phyloP scores from a whole-genome alignment of 2,888 invertebrate genomes.

The Erebia epiphron region DNA sequence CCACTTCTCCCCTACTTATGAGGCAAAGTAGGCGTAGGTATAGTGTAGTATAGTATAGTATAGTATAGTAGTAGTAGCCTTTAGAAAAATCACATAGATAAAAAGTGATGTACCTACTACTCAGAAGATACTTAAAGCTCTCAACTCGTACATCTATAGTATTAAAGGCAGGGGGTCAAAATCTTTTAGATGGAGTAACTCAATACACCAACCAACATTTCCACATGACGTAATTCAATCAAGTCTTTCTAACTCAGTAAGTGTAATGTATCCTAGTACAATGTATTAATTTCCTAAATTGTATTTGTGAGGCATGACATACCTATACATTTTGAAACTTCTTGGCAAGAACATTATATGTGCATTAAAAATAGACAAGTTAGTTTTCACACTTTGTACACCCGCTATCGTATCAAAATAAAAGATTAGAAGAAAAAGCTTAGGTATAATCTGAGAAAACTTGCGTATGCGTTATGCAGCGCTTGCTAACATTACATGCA shows the following conservation, averaged over 20 bases:
- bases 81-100: neutral
- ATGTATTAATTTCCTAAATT: neutral
- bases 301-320: neutral
- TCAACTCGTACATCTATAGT: constrained; percentile 23
- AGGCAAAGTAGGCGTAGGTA: too few relatives aligned
- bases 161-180: constrained; percentile 43
- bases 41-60: too few relatives aligned
- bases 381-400: too few relatives aligned
- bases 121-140: constrained; percentile 1
- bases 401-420: too few relatives aligned
- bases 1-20: too few relatives aligned
- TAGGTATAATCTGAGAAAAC: too few relatives aligned
- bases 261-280: constrained; percentile 9
- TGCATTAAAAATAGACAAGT: too few relatives aligned
- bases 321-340: too few relatives aligned
- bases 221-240: constrained; percentile 60
- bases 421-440: too few relatives aligned
- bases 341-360: too few relatives aligned
- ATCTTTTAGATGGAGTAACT: constrained; percentile 63
- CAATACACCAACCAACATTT: constrained; percentile 63
- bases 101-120: neutral
- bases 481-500: too few relatives aligned
- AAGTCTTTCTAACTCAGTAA: constrained; percentile 45
- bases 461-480: too few relatives aligned
- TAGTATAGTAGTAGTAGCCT: neutral